Evolutionary conservation across 2,113 vertebrate genomes (phyloP), one percentile per base, ranked within the genome.

Genomic region (Lagenorhynchus albirostris): DNA sequence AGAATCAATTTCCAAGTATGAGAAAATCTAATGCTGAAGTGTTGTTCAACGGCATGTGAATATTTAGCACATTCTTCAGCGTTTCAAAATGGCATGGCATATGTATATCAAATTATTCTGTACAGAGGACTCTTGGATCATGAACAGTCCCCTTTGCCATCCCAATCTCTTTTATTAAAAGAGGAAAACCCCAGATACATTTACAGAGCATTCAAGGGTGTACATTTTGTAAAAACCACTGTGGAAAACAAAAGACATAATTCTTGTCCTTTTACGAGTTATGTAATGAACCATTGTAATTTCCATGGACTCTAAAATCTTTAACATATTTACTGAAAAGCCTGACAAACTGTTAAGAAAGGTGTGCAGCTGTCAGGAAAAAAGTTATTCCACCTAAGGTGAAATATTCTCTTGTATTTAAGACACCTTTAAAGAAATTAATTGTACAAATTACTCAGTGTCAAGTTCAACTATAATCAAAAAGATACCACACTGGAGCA

Each of bases 11-110:
- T 94, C 67, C 83, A 96, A 86, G 29, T 82, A 68, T 90, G 41
- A 91, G 58, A 89, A 93, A 93, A 91, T n/a, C 29, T 50, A 80
- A 95, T 1, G 3, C 38, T 93, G 13, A 92, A 93, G 36, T 89
- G 53, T 65, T 83, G 62, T 94, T 92, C 23, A 91, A 60, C 20
- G n/a, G 47, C 70, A 93, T 74, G 44, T 91, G 86, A 92, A n/a
- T 17, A 31, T 65, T 95, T n/a, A 71, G 60, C n/a, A 70, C 15
- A 60, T 67, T 38, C 55, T 85, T 67, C 18, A 74, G 44, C 36
- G 62, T 92, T 95, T 96, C 84, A 96, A 96, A 95, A 92, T 60
- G 41, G 33, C 92, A 84, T 31, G 26, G 8, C 10, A 60, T 10
- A 62, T 4, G 25, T 53, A 38, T 65, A 29, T 21, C 41, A 94